Percentiles rank a stretch among this genome's conserved stretches.
These are phyloP conservation scores for Diarsia rubi DNA, from an alignment of 2,888 invertebrate species.

Conservation along the genomic window DNA sequence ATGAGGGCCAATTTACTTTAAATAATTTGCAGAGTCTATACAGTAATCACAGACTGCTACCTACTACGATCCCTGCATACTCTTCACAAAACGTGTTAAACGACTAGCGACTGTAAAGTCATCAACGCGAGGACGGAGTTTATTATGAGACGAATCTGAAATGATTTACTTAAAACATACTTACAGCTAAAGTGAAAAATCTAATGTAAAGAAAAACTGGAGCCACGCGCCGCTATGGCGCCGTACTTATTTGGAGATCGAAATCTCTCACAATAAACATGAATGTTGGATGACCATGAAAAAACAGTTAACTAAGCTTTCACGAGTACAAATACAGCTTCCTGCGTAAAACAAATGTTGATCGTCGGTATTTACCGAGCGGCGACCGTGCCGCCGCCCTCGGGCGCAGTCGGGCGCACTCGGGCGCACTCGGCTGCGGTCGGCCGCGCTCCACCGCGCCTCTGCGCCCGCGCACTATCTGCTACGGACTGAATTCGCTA, in stretches of 20 bases:
- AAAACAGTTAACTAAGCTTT: slow-evolving; percentile 53
- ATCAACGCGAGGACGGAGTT: not conserved
- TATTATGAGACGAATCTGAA: not conserved
- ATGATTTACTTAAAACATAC: not conserved
- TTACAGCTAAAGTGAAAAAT: not conserved
- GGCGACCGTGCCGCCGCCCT: slow-evolving; percentile 51
- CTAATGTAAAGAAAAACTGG: too few relatives aligned
- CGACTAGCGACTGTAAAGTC: not conserved
- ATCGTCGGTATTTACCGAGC: slow-evolving; percentile 48
- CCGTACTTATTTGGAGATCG: slow-evolving; percentile 4
- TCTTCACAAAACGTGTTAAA: not conserved
- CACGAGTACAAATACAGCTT: slow-evolving; percentile 45
- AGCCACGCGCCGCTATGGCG: not conserved
- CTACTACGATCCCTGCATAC: not conserved
- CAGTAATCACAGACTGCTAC: not conserved
- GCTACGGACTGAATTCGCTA: slow-evolving; percentile 50
- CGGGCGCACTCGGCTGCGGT: slow-evolving; percentile 62
- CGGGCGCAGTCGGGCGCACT: slow-evolving; percentile 60
- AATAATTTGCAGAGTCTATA: not conserved
- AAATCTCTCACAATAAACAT: slow-evolving; percentile 29
- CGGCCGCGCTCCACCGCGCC: slow-evolving; percentile 62
- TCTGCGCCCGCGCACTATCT: slow-evolving; percentile 60
- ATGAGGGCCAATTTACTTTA: not conserved
- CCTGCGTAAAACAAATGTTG: slow-evolving; percentile 53
- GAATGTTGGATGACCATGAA: slow-evolving; percentile 38